Conservation (phyloP, 2,888 invertebrate genomes). For the Colletes collaris region DNA sequence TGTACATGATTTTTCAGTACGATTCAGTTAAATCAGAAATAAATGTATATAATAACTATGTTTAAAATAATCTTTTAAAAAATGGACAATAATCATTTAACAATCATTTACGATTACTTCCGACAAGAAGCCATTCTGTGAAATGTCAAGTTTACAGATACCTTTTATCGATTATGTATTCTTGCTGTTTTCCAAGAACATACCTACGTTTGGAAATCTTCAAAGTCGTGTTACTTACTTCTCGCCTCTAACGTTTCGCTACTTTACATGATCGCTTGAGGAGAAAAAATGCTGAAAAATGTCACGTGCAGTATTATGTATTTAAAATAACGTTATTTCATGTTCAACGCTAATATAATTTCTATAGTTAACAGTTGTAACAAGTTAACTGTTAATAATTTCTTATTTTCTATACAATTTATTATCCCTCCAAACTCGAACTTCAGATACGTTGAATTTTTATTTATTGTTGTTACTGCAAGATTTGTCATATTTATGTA, state of each 20-base stretch:
- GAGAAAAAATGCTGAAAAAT: conserved; percentile 82
- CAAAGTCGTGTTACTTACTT: conserved; percentile 69
- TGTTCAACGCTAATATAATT: conserved; percentile 56
- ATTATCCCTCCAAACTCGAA: conserved; percentile 55
- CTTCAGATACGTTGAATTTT: conserved; percentile 56
- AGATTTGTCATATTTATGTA: neutral
- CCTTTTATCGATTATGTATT: conserved; percentile 47
- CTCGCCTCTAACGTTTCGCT: conserved; percentile 75
- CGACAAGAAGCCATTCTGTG: conserved; percentile 26
- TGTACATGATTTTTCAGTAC: conserved; percentile 26
- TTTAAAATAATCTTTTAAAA: conserved; percentile 30
- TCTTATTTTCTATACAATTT: conserved; percentile 46
- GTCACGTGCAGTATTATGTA: conserved; percentile 72
- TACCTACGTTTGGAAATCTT: conserved; percentile 59
- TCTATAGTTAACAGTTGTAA: conserved; percentile 58
- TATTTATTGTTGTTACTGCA: conserved; percentile 8
- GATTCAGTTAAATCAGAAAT: conserved; percentile 33
- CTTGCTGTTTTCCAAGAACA: conserved; percentile 59
- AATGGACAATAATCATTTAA: conserved; percentile 27
- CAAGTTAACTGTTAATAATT: conserved; percentile 48
- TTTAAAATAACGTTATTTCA: conserved; percentile 53
- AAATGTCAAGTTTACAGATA: conserved; percentile 33
- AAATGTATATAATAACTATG: conserved; percentile 40
- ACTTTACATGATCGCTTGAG: conserved; percentile 72
- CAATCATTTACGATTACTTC: conserved; percentile 28